Percentiles rank a stretch among this genome's conserved stretches.
Evolutionary conservation across 2,113 vertebrate species (phyloP).

Genomic region (Cisticola juncidis): DNA sequence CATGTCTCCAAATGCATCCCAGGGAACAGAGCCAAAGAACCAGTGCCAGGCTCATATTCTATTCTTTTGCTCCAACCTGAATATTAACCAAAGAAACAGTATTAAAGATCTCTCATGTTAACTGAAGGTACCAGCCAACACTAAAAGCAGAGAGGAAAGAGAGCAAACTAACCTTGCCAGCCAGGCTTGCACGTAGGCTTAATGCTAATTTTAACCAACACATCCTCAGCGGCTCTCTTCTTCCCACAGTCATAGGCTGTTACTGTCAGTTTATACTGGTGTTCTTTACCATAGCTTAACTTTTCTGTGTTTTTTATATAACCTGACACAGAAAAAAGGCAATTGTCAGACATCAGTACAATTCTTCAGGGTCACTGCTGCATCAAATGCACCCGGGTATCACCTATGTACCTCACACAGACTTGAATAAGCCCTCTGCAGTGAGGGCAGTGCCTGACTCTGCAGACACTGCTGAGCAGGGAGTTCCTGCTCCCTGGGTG

Average conservation of each 20-base stretch:
- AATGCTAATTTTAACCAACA: slow-evolving; percentile 92
- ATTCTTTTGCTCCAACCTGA: slow-evolving; percentile 92
- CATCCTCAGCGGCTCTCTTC: slow-evolving; percentile 91
- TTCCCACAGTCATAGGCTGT: slow-evolving; percentile 97
- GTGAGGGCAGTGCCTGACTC: background rate
- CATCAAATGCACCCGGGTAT: background rate
- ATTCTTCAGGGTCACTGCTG: background rate
- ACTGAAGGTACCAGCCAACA: background rate
- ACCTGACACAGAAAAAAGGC: slow-evolving; percentile 70
- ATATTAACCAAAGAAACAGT: background rate
- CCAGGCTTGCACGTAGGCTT: slow-evolving; percentile 93
- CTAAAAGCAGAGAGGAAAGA: background rate
- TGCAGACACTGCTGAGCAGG: background rate
- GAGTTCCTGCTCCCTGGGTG: rapidly evolving
- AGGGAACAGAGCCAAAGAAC: slow-evolving; percentile 90
- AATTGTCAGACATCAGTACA: background rate
- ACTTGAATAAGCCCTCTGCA: rapidly evolving
- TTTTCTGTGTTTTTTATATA: slow-evolving; percentile 96
- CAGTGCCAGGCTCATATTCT: slow-evolving; percentile 96
- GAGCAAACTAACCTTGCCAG: slow-evolving; percentile 87
- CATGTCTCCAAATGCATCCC: slow-evolving; percentile 91
- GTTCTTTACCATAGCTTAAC: slow-evolving; percentile 89
- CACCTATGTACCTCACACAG: background rate
- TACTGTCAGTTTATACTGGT: slow-evolving; percentile 92
- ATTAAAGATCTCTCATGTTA: background rate